These are phyloP conservation scores for Spinus olivaceus DNA, from an alignment of 2,797 vertebrate species.

Conservation along the genomic window DNA sequence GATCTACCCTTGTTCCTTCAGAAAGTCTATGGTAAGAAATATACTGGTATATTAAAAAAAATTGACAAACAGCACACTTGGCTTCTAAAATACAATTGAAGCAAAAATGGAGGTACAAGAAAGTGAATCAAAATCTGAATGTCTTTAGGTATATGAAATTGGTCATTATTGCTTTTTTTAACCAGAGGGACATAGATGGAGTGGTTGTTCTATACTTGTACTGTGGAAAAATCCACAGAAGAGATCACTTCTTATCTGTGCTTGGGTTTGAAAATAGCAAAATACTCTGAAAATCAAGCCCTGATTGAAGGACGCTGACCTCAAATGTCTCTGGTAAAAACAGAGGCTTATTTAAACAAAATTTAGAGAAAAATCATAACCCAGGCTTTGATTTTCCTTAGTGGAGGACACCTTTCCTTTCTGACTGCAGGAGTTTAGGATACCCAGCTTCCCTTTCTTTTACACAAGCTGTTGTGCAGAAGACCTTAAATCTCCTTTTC, in stretches of 20 bases:
- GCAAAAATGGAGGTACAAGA: background rate
- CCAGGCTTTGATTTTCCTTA: background rate
- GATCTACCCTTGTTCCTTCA: background rate
- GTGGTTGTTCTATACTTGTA: background rate
- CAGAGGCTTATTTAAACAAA: background rate
- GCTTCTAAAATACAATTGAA: background rate
- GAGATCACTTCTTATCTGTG: background rate
- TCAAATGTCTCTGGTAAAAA: background rate
- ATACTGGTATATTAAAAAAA: accelerated
- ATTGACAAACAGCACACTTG: background rate
- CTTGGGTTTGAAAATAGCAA: background rate
- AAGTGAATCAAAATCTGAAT: background rate
- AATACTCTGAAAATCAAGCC: background rate
- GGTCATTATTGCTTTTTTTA: background rate
- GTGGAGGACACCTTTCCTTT: background rate
- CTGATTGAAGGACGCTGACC: background rate
- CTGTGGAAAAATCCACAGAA: background rate
- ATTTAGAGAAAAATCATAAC: background rate
- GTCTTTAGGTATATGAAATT: background rate
- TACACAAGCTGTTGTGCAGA: background rate
- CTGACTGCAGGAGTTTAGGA: background rate
- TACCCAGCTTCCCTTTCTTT: background rate
- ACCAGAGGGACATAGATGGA: accelerated
- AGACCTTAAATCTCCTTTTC: background rate
- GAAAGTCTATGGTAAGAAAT: background rate